A percentile compares a stretch with the other conserved stretches of the same genome.
Conservation (phyloP, 2,113 vertebrate species). For the Alligator sinensis region DNA sequence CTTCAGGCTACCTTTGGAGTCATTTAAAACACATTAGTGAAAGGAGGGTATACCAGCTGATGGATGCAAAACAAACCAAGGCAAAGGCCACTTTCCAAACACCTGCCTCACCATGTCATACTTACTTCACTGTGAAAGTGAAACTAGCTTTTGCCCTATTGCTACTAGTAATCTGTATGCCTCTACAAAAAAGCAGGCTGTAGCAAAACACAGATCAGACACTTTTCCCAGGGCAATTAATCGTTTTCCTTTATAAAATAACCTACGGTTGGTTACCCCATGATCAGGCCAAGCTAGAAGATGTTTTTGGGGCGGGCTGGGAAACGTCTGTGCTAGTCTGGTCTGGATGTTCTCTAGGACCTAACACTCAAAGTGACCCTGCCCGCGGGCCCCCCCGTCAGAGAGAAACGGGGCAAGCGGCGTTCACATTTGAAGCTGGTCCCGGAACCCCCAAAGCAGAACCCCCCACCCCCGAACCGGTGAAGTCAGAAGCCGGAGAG, state of each 20-base stretch:
- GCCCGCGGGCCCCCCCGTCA: rapidly evolving
- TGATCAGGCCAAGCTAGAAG: constrained; percentile 1
- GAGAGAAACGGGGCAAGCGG: not conserved
- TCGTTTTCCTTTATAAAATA: not conserved
- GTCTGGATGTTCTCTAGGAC: not conserved
- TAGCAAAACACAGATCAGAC: not conserved
- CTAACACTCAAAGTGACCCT: not conserved
- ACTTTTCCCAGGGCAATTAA: constrained; percentile 11
- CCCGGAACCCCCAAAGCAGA: too few relatives aligned
- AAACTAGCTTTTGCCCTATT: not conserved
- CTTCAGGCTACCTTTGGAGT: not conserved
- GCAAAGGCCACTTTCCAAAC: rapidly evolving
- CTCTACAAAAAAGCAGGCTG: not conserved
- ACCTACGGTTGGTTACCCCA: not conserved
- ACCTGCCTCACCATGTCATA: not conserved
- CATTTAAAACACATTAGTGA: not conserved
- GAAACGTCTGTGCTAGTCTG: not conserved
- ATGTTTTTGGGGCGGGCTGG: rapidly evolving
- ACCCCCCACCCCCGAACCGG: not conserved
- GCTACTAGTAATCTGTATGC: not conserved
- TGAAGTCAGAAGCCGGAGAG: not conserved
- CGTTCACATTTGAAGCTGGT: not conserved
- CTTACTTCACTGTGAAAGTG: not conserved
- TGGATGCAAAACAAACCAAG: rapidly evolving
- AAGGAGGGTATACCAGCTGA: not conserved